A percentile compares a stretch with the other conserved stretches of the same genome.
Conservation (phyloP, 2,113 vertebrate genomes). For the Ondatra zibethicus region DNA sequence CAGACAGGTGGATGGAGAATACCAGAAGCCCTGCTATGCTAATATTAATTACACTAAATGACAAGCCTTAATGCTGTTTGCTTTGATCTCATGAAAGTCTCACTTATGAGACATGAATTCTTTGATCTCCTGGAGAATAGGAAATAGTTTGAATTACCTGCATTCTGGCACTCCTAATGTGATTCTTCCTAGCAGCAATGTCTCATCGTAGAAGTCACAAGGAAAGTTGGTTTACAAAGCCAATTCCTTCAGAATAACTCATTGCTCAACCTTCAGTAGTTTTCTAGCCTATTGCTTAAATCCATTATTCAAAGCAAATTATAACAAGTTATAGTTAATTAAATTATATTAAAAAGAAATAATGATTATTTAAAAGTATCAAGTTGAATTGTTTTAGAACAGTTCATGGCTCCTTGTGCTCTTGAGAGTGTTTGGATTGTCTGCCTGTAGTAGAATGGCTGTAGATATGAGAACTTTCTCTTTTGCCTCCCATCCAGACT, state of each 20-base stretch:
- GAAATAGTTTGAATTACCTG: background rate
- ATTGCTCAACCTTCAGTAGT: background rate
- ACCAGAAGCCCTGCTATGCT: background rate
- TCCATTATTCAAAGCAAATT: background rate
- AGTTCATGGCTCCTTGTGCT: background rate
- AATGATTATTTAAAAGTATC: background rate
- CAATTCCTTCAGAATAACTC: background rate
- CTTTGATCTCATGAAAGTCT: constrained; percentile 20
- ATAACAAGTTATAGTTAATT: background rate
- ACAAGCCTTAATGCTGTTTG: background rate
- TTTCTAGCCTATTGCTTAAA: background rate
- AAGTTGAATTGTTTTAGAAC: background rate
- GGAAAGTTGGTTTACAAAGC: background rate
- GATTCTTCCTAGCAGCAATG: background rate
- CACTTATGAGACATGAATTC: background rate
- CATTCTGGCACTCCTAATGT: background rate
- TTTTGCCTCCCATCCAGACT: background rate
- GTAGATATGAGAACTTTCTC: background rate
- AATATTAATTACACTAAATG: background rate
- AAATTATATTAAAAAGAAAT: background rate
- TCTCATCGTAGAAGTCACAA: background rate
- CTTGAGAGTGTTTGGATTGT: background rate
- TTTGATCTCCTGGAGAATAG: background rate
- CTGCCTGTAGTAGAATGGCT: background rate
- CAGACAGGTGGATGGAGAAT: background rate